A percentile compares a stretch with the other conserved stretches of the same genome.
phyloP scores from a whole-genome alignment of 2,797 vertebrate genomes.

The Karalla daura region DNA sequence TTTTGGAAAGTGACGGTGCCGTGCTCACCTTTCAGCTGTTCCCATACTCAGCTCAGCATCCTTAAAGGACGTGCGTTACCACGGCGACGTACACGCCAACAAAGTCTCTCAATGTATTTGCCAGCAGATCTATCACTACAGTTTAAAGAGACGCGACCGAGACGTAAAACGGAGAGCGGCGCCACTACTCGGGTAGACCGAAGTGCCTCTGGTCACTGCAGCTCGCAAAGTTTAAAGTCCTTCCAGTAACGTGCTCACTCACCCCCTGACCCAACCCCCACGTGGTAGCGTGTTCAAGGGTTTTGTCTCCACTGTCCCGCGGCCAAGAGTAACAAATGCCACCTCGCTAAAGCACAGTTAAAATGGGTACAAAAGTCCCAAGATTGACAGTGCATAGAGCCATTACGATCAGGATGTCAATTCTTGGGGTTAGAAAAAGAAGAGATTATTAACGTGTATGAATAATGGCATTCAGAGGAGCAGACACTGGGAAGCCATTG shows the following conservation, averaged over 20 bases:
- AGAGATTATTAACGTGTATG: slow-evolving; percentile 79
- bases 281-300: slow-evolving; percentile 20
- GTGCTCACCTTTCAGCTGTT: slow-evolving; percentile 84
- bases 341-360: slow-evolving; percentile 61
- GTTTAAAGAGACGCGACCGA: slow-evolving; percentile 23
- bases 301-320: slow-evolving; percentile 44
- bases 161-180: slow-evolving; percentile 30
- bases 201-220: slow-evolving; percentile 31
- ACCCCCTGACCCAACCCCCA: too few relatives aligned
- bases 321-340: slow-evolving; percentile 53
- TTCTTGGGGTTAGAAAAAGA: slow-evolving; percentile 62
- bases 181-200: slow-evolving; percentile 7
- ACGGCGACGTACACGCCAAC: slow-evolving; percentile 45
- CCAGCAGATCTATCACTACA: slow-evolving; percentile 5
- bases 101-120: slow-evolving; percentile 40
- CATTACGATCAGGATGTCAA: slow-evolving; percentile 64
- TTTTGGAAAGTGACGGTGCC: slow-evolving; percentile 29
- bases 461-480: slow-evolving; percentile 82
- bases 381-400: slow-evolving; percentile 58
- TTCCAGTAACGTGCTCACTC: slow-evolving; percentile 49
- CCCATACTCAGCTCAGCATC: slow-evolving; percentile 81
- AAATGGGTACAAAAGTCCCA: slow-evolving; percentile 69
- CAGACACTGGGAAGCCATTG: slow-evolving; percentile 81
- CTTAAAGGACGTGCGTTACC: slow-evolving; percentile 60
- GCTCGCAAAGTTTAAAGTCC: slow-evolving; percentile 23